Conservation (phyloP, 2,113 vertebrate genomes). For the Rhineura floridana region DNA sequence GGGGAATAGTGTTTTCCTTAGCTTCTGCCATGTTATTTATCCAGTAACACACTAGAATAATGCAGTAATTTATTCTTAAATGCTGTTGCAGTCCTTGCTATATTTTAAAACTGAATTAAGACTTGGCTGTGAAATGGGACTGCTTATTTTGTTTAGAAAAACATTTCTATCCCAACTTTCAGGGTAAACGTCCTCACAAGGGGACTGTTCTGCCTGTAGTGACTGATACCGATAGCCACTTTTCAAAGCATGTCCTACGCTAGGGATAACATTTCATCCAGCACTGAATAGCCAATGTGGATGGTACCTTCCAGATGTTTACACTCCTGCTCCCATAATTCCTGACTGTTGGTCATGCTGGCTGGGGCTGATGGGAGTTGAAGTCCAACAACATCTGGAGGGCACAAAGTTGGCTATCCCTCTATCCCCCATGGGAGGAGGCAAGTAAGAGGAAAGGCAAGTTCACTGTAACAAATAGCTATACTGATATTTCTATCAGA, state of each 20-base stretch:
- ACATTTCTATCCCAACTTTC: no score
- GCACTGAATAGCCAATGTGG: background rate
- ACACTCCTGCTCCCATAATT: background rate
- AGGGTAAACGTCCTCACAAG: no score
- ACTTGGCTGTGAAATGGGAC: background rate
- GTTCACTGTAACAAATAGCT: no score
- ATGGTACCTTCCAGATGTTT: background rate
- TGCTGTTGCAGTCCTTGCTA: no score
- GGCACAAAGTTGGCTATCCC: background rate
- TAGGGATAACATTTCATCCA: background rate
- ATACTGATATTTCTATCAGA: background rate
- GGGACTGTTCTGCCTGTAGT: background rate
- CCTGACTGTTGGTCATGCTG: no score
- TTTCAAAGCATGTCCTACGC: background rate
- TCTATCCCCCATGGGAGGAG: background rate
- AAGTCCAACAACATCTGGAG: no score
- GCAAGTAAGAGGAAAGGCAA: background rate
- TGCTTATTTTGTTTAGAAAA: no score
- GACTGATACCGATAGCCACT: background rate
- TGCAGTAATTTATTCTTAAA: background rate
- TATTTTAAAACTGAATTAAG: background rate
- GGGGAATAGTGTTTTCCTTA: background rate
- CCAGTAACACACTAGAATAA: background rate
- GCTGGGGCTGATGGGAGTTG: no score
- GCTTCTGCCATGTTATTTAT: background rate